Evolutionary conservation across 1,140 invertebrate species (phyloP), one percentile per base, ranked within the genome.

Genomic region (Drosophila malerkotliana): DNA sequence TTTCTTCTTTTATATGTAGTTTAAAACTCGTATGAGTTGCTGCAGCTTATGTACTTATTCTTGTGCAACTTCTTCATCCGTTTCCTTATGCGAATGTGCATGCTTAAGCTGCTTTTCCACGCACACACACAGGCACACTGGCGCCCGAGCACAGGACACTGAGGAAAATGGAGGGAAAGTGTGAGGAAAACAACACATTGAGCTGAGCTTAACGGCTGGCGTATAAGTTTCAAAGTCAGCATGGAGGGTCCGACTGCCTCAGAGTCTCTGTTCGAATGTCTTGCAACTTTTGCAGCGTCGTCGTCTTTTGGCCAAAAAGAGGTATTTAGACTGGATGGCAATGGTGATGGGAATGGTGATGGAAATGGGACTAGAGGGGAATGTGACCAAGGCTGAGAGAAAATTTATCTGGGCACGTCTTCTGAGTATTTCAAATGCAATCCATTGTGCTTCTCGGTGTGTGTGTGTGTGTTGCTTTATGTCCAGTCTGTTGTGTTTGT

Each of bases 181-280:
- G 41, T 15, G 60, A 63, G 51, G 66, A 57, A 69, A 69, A 69
- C 66, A 69, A 69, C 63, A 76, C 71, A 72, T 55, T 56, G 61
- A 80, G 80, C 67, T 73, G 21, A 73, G 81, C 76, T 83, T 79
- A 85, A 84, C 77, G 78, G 72, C 79, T 73, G 77, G 73, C 57
- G 69, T 55, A 82, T 81, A 78, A 85, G 78, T 85, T 85, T 85
- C 81, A 85, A 85, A 85, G 81, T 87, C 81, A 87, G 77, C 56
- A 75, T 51, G 54, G 76, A 47, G 59, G 72, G 49, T 63, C 52
- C 59, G 45, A 73, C 34, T 37, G 8, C 10, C 3, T 4, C 34
- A 12, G 10, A 28, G 26, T 28, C 26, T 28, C 26, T 28, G 52
- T 49, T 24, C 48, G 8, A 30, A 14, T 64, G 58, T 80, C 78